phyloP scores from a whole-genome alignment of 2,888 invertebrate genomes.

The Dasypolia templi region DNA sequence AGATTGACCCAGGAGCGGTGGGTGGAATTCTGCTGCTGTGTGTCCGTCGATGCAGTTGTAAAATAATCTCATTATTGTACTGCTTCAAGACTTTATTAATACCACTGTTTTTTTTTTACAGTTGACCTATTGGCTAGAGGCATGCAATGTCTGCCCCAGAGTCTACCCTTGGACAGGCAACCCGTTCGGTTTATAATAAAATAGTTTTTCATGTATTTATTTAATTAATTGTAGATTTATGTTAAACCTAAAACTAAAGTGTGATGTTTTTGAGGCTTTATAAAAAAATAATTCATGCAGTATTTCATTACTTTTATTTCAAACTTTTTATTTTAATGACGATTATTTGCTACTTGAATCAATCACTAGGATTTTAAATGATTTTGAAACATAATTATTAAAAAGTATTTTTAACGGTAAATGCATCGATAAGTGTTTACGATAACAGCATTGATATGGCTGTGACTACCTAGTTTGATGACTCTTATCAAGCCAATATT shows the following conservation, averaged over 20 bases:
- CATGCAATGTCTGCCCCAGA: constrained; percentile 87
- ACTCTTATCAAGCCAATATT: not conserved
- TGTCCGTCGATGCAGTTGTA: not conserved
- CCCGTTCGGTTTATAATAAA: constrained; percentile 81
- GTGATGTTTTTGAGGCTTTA: not conserved
- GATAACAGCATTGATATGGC: not conserved
- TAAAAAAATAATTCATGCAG: not conserved
- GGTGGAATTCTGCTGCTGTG: not conserved
- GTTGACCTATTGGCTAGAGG: constrained; percentile 84
- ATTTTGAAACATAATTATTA: not conserved
- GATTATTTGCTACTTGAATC: not conserved
- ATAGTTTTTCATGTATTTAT: constrained; percentile 1
- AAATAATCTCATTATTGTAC: not conserved
- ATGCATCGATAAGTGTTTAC: not conserved
- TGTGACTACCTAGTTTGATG: not conserved
- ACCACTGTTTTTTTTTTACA: constrained; percentile 65
- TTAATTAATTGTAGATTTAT: constrained; percentile 21
- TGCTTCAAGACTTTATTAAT: not conserved
- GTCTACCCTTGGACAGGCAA: constrained; percentile 91
- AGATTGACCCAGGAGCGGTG: too few relatives aligned
- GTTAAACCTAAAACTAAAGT: not conserved
- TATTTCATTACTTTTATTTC: not conserved
- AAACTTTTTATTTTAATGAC: not conserved
- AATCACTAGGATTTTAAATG: not conserved
- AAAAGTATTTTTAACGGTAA: not conserved